A percentile compares a stretch with the other conserved stretches of the same genome.
phyloP scores from a whole-genome alignment of 2,113 vertebrate species.

The Pontoporia blainvillei region DNA sequence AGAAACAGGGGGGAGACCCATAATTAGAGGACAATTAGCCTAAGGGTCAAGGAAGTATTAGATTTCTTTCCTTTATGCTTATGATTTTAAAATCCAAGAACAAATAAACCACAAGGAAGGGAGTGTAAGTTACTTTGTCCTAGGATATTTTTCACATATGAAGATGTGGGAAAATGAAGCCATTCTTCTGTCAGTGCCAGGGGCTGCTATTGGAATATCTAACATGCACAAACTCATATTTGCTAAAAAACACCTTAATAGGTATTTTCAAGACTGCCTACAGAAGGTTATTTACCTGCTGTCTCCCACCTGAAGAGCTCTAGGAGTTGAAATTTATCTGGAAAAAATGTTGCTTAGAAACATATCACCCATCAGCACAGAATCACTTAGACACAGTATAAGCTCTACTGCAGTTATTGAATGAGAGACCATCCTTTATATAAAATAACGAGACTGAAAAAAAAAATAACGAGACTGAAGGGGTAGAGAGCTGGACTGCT shows the following conservation, averaged over 20 bases:
- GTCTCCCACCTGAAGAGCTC: not conserved
- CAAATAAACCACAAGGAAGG: not conserved
- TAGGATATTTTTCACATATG: not conserved
- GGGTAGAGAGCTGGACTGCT: not conserved
- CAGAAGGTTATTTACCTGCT: slow-evolving; percentile 5
- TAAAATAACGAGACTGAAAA: not conserved
- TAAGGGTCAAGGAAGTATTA: not conserved
- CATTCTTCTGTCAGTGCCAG: not conserved
- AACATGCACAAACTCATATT: not conserved
- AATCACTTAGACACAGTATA: not conserved
- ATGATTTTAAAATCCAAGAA: not conserved
- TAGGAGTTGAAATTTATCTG: not conserved
- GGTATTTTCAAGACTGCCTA: not conserved
- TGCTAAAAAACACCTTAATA: not conserved
- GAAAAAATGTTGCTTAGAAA: not conserved
- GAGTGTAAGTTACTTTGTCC: not conserved
- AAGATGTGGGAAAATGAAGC: not conserved
- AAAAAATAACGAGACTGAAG: not conserved
- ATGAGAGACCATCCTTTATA: not conserved
- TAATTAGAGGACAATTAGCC: not conserved
- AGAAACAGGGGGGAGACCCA: not conserved
- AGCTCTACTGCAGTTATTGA: not conserved
- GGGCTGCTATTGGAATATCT: not conserved
- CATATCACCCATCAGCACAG: not conserved
- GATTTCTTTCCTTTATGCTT: not conserved